Percentiles rank a stretch among this genome's conserved stretches.
Conservation (phyloP, 2,113 vertebrate species). For the Proteles cristata region DNA sequence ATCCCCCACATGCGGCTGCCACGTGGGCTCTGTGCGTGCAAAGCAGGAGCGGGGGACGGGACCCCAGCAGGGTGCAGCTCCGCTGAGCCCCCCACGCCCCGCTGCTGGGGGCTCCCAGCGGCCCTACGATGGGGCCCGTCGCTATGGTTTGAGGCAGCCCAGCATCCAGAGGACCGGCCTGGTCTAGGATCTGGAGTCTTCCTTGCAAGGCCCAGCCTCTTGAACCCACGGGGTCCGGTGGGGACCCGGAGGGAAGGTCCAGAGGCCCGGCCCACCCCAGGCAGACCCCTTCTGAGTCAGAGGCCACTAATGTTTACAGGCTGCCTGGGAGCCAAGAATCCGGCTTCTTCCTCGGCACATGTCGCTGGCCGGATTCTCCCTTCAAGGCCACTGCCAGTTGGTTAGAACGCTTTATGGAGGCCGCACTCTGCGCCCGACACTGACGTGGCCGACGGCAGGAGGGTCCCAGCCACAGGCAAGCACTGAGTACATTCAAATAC, state of each 20-base stretch:
- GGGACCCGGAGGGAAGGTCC: too few species aligned
- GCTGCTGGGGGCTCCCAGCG: background rate
- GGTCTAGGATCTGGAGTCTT: too few species aligned
- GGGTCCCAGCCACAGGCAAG: background rate
- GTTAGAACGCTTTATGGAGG: background rate
- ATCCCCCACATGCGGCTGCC: background rate
- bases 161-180: background rate
- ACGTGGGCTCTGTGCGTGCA: background rate
- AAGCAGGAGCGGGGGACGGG: background rate
- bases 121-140: fast-evolving
- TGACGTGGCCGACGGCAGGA: background rate
- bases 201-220: background rate
- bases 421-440: fast-evolving
- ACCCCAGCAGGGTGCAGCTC: too few species aligned
- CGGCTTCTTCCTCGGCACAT: fast-evolving
- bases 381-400: fast-evolving
- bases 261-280: background rate
- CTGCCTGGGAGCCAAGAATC: background rate
- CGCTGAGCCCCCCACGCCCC: too few species aligned
- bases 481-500: fast-evolving
- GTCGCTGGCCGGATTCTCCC: background rate
- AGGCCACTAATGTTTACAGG: fast-evolving
- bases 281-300: background rate
- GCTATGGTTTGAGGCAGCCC: background rate
- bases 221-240: background rate